Evolutionary conservation across 2,888 invertebrate species (phyloP).

Genomic region (Andrena hattorfiana): DNA sequence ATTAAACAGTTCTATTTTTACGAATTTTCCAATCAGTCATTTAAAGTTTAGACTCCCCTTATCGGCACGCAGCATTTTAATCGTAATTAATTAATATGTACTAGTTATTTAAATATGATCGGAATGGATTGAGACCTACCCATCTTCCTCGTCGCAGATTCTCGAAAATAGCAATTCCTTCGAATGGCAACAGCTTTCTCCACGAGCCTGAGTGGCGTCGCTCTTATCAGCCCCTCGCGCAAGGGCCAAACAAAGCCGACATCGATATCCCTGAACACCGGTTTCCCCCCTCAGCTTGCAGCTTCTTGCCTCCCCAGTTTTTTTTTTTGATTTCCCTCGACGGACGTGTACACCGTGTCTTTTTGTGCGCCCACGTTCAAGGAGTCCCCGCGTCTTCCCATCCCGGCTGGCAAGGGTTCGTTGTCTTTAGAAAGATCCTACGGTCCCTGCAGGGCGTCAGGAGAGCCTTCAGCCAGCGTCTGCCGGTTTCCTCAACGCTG

Average conservation of each 20-base stretch:
- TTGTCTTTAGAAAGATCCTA: slow-evolving; percentile 52
- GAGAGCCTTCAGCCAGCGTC: slow-evolving; percentile 30
- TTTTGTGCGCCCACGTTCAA: slow-evolving; percentile 13
- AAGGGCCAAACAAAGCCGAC: slow-evolving; percentile 43
- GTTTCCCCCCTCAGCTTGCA: slow-evolving; percentile 11
- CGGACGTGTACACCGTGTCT: slow-evolving; percentile 12
- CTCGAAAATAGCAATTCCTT: not conserved
- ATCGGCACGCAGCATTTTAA: too few species aligned
- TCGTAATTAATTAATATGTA: too few species aligned
- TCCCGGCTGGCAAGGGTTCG: slow-evolving; percentile 47
- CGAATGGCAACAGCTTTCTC: not conserved
- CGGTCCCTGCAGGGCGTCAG: slow-evolving; percentile 32
- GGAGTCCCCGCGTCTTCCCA: slow-evolving; percentile 21
- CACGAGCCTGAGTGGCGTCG: not conserved
- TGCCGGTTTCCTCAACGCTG: slow-evolving; percentile 47
- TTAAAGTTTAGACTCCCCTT: too few species aligned
- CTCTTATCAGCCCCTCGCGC: slow-evolving; percentile 18
- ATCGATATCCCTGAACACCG: slow-evolving; percentile 49
- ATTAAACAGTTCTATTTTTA: too few species aligned
- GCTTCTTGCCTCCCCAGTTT: not conserved
- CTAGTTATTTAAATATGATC: too few species aligned
- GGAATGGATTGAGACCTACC: too few species aligned
- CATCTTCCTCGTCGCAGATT: not conserved
- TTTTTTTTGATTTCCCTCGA: slow-evolving; percentile 31
- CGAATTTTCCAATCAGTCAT: too few species aligned